Percentiles rank a stretch among this genome's conserved stretches.
phyloP scores from a whole-genome alignment of 2,113 vertebrate genomes.

The Dipodomys ordii region DNA sequence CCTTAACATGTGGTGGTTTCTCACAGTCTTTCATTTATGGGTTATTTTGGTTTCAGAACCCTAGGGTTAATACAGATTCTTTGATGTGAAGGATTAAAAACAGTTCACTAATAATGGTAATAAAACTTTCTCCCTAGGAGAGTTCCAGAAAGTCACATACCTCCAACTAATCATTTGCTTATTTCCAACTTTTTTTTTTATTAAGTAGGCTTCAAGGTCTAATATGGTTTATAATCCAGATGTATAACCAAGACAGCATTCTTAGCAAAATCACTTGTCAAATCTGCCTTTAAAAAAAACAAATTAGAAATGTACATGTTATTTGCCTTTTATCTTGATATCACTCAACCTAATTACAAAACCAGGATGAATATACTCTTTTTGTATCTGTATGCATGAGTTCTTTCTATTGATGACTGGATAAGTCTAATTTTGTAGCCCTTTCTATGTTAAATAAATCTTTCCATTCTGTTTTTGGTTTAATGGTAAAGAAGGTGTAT shows the following conservation, averaged over 20 bases:
- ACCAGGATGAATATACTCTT: constrained; percentile 21
- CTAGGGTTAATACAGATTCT: constrained; percentile 56
- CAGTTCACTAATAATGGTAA: constrained; percentile 70
- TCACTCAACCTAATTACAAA: constrained; percentile 51
- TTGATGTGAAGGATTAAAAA: constrained; percentile 76
- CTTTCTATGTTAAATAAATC: neutral
- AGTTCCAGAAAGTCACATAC: constrained; percentile 72
- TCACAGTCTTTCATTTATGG: constrained; percentile 67
- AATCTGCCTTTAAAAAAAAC: neutral
- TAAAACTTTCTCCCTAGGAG: constrained; percentile 70
- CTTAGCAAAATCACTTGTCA: constrained; percentile 60
- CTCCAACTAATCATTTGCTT: constrained; percentile 73
- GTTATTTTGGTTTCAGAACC: constrained; percentile 72
- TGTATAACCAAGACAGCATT: constrained; percentile 52
- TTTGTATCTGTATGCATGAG: neutral
- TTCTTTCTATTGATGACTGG: constrained; percentile 22
- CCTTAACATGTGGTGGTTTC: constrained; percentile 48
- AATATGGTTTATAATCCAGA: constrained; percentile 68
- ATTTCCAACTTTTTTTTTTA: constrained; percentile 62
- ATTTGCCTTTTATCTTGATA: constrained; percentile 58
- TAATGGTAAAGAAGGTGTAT: constrained; percentile 33
- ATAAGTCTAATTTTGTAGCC: neutral
- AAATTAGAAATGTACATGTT: constrained; percentile 34
- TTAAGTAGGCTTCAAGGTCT: constrained; percentile 61
- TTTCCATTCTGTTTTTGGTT: neutral